phyloP scores from a whole-genome alignment of 1,140 invertebrate genomes.

The Drosophila bocki region DNA sequence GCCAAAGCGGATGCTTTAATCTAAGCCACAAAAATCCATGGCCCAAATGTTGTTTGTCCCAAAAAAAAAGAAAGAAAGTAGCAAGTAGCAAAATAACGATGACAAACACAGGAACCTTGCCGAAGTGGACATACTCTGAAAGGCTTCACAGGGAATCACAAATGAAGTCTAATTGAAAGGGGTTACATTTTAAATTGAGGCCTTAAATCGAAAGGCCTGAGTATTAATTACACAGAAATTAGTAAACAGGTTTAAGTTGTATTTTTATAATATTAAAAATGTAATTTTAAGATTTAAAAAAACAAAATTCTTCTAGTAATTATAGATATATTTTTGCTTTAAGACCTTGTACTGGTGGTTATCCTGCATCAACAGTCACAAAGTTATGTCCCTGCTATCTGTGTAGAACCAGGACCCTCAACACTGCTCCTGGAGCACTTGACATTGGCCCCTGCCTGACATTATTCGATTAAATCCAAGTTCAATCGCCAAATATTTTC shows the following conservation, averaged over 20 bases:
- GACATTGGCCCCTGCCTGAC: conserved; percentile 15
- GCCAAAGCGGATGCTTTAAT: conserved; percentile 32
- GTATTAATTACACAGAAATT: neutral
- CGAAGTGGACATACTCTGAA: conserved; percentile 17
- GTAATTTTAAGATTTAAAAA: no score
- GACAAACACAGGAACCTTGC: neutral
- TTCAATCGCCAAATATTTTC: conserved; percentile 46
- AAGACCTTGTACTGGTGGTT: neutral
- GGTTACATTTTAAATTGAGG: neutral
- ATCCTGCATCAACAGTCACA: neutral
- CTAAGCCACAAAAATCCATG: conserved; percentile 51
- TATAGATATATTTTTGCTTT: neutral
- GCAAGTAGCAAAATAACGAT: conserved; percentile 12
- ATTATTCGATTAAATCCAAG: conserved; percentile 47
- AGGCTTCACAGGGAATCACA: neutral
- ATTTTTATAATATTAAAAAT: no score
- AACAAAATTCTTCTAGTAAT: neutral
- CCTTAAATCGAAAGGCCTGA: neutral
- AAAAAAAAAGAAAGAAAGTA: conserved; percentile 8
- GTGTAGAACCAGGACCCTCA: neutral
- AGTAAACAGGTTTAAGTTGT: no score
- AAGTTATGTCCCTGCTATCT: conserved; percentile 1
- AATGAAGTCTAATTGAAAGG: conserved; percentile 9
- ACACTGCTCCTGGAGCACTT: conserved; percentile 6
- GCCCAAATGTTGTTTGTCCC: conserved; percentile 41